Percentiles rank a stretch among this genome's conserved stretches.
Conservation (phyloP, 2,113 vertebrate genomes). For the Pleuronectes platessa region DNA sequence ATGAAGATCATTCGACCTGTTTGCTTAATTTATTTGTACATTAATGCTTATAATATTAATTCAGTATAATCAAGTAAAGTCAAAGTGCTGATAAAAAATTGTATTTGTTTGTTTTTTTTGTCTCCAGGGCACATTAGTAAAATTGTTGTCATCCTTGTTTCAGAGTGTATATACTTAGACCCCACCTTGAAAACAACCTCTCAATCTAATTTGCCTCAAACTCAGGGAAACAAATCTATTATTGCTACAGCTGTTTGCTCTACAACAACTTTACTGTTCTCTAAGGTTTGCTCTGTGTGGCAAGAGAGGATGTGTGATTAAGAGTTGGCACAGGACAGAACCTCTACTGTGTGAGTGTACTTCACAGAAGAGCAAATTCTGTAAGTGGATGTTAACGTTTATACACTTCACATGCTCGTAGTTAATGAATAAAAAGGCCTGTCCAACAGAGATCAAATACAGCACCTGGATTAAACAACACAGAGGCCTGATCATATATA, state of each 20-base stretch:
- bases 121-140: too few relatives aligned
- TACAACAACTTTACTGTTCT: too few relatives aligned
- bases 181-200: background rate
- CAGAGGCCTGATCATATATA: background rate
- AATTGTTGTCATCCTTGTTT: too few relatives aligned
- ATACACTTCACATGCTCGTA: background rate
- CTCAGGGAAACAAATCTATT: background rate
- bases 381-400: slow-evolving; percentile 3
- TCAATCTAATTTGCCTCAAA: background rate
- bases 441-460: too few relatives aligned
- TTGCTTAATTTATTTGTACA: too few relatives aligned
- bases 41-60: too few relatives aligned
- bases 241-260: too few relatives aligned
- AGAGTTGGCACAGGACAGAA: background rate
- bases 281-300: background rate
- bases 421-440: too few relatives aligned
- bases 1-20: too few relatives aligned
- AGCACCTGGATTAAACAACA: background rate
- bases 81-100: too few relatives aligned
- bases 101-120: too few relatives aligned
- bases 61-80: too few relatives aligned
- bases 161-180: background rate
- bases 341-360: background rate
- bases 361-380: slow-evolving; percentile 8
- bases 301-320: background rate